phyloP scores from a whole-genome alignment of 2,797 vertebrate genomes.

The Notamacropus eugenii region DNA sequence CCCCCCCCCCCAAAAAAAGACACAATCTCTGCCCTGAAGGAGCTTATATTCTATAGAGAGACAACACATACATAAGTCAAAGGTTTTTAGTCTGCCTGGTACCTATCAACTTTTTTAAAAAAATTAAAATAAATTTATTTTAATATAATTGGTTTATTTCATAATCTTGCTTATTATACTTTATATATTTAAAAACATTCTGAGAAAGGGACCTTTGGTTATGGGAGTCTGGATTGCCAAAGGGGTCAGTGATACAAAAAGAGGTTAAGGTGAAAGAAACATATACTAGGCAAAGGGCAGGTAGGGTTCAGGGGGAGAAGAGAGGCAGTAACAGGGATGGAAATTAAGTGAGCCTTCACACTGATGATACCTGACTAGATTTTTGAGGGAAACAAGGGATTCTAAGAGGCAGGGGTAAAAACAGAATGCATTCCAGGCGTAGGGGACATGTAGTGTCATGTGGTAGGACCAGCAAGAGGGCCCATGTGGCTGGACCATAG shows the following conservation, averaged over 20 bases:
- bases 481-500: background rate
- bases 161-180: background rate
- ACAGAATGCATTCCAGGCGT: background rate
- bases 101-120: background rate
- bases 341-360: background rate
- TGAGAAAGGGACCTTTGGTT: background rate
- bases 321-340: background rate
- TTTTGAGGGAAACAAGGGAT: background rate
- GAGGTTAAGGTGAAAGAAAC: background rate
- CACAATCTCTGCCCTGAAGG: background rate
- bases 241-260: background rate
- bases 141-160: background rate
- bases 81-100: background rate
- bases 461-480: background rate
- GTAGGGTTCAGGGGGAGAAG: accelerated
- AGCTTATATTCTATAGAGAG: background rate
- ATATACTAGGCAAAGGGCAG: background rate
- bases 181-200: background rate
- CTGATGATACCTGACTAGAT: background rate
- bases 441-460: background rate
- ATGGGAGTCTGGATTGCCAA: background rate
- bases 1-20: background rate
- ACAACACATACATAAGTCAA: background rate
- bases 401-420: background rate
- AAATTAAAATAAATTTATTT: background rate